Evolutionary conservation across 2,888 invertebrate species (phyloP), one percentile per base, ranked within the genome.

Genomic region (Fissipunctia ypsillon): DNA sequence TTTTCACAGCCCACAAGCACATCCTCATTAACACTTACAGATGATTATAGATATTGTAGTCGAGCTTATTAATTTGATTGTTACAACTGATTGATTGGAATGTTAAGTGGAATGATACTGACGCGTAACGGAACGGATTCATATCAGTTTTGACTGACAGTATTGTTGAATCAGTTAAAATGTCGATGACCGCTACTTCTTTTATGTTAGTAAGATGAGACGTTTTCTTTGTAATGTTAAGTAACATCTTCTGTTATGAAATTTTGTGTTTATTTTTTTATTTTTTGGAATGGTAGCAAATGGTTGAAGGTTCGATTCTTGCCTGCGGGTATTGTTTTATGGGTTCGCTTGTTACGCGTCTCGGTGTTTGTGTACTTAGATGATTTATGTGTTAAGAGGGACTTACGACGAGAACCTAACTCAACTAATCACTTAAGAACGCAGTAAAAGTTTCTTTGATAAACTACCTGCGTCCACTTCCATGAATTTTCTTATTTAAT

Each of bases 21-120:
- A 81, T 81, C 81, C 87, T 91, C 89, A 91, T 91, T 91, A 90
- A 84, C 88, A 88, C 85, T 84, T 56, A 63, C 70, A 63, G 84
- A 81, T 85, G 88, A 86, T 87, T 83, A 80, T 60, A 83, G 73
- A 81, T 76, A 81, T 81, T 84, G 77, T 83, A 79, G 81, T 74
- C 64, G 82, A 78, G 87, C 88, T 88, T 89, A 89, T 91, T 91
- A 91, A 90, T 90, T 88, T 87, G 87, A 88, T 88, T 89, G 88
- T 90, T 83, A 69, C 78, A 72, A 74, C 83, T 91, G 90, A 91
- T 91, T 88, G 91, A 90, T 90, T 81, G 90, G 89, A 88, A 90
- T 89, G 73, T 89, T 90, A 90, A 91, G 91, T 91, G 89, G 88
- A 88, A 88, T 90, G 90, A 86, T 85, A 81, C 83, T 80, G 83